phyloP scores from a whole-genome alignment of 2,888 invertebrate species.

The Brachylomia viminalis region DNA sequence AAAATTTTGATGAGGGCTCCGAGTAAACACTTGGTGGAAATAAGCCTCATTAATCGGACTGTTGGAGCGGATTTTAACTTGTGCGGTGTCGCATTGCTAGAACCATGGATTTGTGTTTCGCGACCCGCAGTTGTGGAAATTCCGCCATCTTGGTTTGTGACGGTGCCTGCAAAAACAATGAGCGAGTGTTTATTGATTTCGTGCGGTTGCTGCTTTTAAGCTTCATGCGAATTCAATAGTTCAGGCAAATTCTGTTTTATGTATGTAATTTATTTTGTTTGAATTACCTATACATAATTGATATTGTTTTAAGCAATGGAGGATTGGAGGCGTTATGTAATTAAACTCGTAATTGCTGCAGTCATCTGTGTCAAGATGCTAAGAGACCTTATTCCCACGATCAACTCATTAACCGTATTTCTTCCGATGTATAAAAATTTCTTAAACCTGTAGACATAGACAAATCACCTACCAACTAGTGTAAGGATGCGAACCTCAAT shows the following conservation, averaged over 20 bases:
- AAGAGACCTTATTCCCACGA: no score
- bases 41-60: conserved; percentile 66
- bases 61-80: conserved; percentile 65
- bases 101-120: conserved; percentile 64
- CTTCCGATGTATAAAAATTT: no score
- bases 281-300: background rate
- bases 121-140: conserved; percentile 29
- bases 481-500: no score
- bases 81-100: conserved; percentile 60
- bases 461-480: no score
- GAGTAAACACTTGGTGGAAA: conserved; percentile 74
- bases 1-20: conserved; percentile 73
- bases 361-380: no score
- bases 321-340: background rate
- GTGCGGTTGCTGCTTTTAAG: conserved; percentile 10
- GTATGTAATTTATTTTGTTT: background rate
- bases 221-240: conserved; percentile 5
- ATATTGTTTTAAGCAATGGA: background rate
- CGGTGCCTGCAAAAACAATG: conserved; percentile 53
- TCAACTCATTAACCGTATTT: no score
- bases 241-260: background rate
- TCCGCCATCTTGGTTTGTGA: conserved; percentile 40
- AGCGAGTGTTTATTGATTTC: conserved; percentile 40
- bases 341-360: no score
- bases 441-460: no score